phyloP scores from a whole-genome alignment of 1,140 invertebrate genomes.

The Vanessa atalanta region DNA sequence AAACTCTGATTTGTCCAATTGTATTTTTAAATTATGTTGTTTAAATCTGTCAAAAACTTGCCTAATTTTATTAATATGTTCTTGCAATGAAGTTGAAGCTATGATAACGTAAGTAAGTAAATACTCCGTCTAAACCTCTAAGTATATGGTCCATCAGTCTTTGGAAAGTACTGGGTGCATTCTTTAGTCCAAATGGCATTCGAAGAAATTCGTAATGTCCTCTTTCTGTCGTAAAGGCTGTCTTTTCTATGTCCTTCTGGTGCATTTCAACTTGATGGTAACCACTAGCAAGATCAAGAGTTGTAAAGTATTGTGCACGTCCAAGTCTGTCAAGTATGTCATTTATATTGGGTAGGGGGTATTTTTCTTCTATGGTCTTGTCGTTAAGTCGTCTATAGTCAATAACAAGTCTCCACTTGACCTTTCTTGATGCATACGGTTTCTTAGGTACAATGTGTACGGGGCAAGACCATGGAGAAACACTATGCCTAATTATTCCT shows the following conservation, averaged over 20 bases:
- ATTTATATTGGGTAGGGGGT: no score
- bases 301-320: neutral
- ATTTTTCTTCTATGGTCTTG: no score
- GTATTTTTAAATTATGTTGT: slow-evolving; percentile 62
- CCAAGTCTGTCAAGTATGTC: no score
- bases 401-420: neutral
- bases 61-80: slow-evolving; percentile 57
- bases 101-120: slow-evolving; percentile 43
- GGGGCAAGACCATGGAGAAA: neutral
- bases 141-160: slow-evolving; percentile 15
- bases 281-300: slow-evolving; percentile 4
- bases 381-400: no score
- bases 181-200: slow-evolving; percentile 6
- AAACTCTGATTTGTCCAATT: slow-evolving; percentile 35
- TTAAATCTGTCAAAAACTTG: slow-evolving; percentile 58
- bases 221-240: slow-evolving; percentile 18
- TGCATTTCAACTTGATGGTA: slow-evolving; percentile 9
- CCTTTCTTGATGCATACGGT: neutral
- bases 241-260: slow-evolving; percentile 15
- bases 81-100: slow-evolving; percentile 26
- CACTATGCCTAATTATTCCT: neutral
- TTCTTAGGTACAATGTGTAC: neutral
- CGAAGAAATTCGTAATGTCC: slow-evolving; percentile 22
- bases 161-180: slow-evolving; percentile 13
- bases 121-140: slow-evolving; percentile 19